These are phyloP conservation scores for Melanerpes formicivorus DNA, from an alignment of 2,113 vertebrate species.

Conservation along the genomic window DNA sequence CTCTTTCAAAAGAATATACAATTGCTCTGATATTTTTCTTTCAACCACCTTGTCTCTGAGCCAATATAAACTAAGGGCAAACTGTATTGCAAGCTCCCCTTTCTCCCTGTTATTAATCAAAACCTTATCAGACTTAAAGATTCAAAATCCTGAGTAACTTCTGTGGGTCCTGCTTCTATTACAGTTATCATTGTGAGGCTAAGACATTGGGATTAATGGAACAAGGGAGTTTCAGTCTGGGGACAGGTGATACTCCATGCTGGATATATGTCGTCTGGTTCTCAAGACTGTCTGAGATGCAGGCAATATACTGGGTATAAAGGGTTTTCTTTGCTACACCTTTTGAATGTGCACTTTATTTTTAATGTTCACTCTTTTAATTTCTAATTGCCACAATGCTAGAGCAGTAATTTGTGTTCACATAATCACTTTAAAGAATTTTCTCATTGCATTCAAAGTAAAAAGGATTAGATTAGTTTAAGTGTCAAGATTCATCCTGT, in stretches of 20 bases:
- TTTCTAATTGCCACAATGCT: not conserved
- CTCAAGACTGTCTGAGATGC: not conserved
- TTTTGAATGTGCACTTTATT: not conserved
- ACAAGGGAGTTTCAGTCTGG: not conserved
- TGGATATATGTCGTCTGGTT: not conserved
- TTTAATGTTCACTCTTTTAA: not conserved
- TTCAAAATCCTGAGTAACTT: not conserved
- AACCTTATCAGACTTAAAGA: not conserved
- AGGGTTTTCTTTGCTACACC: not conserved
- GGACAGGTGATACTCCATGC: not conserved
- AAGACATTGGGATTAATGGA: not conserved
- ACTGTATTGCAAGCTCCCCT: not conserved
- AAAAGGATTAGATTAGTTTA: not conserved
- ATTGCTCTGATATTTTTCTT: conserved; percentile 35
- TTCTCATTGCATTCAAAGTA: not conserved
- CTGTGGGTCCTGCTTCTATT: not conserved
- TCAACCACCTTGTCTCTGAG: not conserved
- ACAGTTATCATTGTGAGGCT: not conserved
- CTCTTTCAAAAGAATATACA: not conserved
- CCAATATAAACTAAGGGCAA: not conserved
- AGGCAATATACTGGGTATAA: not conserved
- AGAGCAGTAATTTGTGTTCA: not conserved
- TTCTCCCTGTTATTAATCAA: not conserved
- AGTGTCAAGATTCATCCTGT: not conserved
- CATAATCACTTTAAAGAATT: not conserved